These are phyloP conservation scores for Volucella zonaria DNA, from an alignment of 2,888 invertebrate species.

Conservation along the genomic window DNA sequence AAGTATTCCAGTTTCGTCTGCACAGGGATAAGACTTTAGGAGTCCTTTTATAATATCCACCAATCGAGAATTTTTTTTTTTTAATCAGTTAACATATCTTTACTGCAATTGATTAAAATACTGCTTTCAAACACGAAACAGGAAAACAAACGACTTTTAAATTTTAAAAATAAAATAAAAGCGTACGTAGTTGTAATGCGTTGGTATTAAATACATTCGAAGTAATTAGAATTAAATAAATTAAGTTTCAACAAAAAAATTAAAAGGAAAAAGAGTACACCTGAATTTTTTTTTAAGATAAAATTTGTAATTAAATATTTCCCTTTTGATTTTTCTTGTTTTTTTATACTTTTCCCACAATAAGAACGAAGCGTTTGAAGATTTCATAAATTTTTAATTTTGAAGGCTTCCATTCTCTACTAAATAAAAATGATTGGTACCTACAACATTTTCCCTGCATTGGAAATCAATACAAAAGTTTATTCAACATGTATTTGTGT, in stretches of 20 bases:
- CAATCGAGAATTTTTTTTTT: constrained; percentile 68
- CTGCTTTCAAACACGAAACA: constrained; percentile 66
- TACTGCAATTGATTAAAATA: constrained; percentile 66
- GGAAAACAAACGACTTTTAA: constrained; percentile 47
- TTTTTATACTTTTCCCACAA: too few species aligned
- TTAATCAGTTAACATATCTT: constrained; percentile 58
- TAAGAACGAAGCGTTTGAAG: too few species aligned
- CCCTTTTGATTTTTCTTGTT: too few species aligned
- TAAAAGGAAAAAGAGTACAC: constrained; percentile 58
- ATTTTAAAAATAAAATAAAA: constrained; percentile 34
- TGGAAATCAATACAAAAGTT: too few species aligned
- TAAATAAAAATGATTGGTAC: too few species aligned
- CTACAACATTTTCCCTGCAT: too few species aligned
- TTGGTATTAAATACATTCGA: constrained; percentile 75
- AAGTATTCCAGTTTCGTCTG: constrained; percentile 93
- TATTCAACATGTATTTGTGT: too few species aligned
- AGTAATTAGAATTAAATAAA: constrained; percentile 80
- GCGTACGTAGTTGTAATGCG: constrained; percentile 76
- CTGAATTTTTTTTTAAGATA: constrained; percentile 23
- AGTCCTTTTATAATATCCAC: constrained; percentile 69
- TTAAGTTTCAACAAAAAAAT: constrained; percentile 80
- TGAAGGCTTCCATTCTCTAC: too few species aligned
- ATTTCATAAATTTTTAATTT: too few species aligned
- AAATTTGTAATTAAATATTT: too few species aligned
- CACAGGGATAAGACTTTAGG: constrained; percentile 91